Percentiles rank a stretch among this genome's conserved stretches.
These are phyloP conservation scores for Gouania willdenowi DNA, from an alignment of 2,797 vertebrate species.

Conservation along the genomic window DNA sequence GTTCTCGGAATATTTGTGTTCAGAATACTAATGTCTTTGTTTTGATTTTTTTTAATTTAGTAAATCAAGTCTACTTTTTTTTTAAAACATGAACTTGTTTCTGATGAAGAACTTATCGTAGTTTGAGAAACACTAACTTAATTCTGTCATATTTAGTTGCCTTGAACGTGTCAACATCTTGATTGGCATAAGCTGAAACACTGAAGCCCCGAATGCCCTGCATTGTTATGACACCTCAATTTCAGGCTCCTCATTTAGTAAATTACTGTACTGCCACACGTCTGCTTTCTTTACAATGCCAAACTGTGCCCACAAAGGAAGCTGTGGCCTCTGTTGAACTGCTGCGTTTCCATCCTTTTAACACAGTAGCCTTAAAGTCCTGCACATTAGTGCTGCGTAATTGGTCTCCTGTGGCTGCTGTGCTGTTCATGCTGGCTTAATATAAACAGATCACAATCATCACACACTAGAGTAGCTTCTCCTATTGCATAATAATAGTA, in stretches of 20 bases:
- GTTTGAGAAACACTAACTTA: too few species aligned
- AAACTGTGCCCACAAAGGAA: slow-evolving; percentile 3
- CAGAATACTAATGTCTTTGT: too few species aligned
- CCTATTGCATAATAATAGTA: slow-evolving; percentile 39
- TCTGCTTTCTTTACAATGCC: slow-evolving; percentile 2
- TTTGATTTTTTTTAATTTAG: too few species aligned
- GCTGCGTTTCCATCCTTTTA: slow-evolving; percentile 32
- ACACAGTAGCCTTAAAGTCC: slow-evolving; percentile 16
- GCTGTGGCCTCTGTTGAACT: slow-evolving; percentile 2
- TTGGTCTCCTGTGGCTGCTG: slow-evolving; percentile 46
- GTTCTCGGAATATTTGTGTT: too few species aligned
- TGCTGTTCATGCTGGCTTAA: slow-evolving; percentile 36
- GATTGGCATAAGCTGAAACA: slow-evolving; percentile 1
- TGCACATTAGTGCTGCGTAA: slow-evolving; percentile 42
- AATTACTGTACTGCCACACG: not conserved
- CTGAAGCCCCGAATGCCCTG: not conserved
- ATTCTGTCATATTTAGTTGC: too few species aligned
- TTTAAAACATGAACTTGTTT: too few species aligned
- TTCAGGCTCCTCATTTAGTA: not conserved
- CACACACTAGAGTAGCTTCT: slow-evolving; percentile 37
- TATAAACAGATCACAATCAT: slow-evolving; percentile 52
- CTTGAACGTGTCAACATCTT: slow-evolving; percentile 33
- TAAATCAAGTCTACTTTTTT: too few species aligned
- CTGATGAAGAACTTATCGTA: too few species aligned
- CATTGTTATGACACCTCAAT: not conserved